Conservation (phyloP, 1,140 invertebrate genomes). For the Brachionus asplanchnoidis region DNA sequence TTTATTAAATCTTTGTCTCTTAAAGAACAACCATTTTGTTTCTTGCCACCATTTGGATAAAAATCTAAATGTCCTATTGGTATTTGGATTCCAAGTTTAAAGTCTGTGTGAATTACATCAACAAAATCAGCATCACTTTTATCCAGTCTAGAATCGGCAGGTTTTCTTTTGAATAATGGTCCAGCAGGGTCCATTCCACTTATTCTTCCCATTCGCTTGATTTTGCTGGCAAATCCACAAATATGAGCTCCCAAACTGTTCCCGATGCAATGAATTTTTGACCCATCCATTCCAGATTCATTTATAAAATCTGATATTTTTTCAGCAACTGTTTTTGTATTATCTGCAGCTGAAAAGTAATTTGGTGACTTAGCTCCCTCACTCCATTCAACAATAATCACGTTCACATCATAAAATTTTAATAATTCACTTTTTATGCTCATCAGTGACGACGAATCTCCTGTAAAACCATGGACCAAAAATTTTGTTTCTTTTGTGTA, state of each 20-base stretch:
- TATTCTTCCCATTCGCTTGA: conserved; percentile 70
- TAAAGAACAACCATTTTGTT: conserved; percentile 56
- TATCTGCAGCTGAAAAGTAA: conserved; percentile 68
- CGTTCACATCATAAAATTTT: conserved; percentile 41
- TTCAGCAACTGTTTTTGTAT: conserved; percentile 71
- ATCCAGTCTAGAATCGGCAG: conserved; percentile 75
- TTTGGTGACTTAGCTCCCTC: background rate
- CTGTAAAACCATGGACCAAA: background rate
- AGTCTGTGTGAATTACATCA: conserved; percentile 89
- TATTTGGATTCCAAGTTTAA: conserved; percentile 54
- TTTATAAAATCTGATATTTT: conserved; percentile 67
- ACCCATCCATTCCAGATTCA: conserved; percentile 39
- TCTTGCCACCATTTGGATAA: conserved; percentile 50
- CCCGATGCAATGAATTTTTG: conserved; percentile 70
- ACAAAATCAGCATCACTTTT: conserved; percentile 78
- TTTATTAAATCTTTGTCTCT: background rate
- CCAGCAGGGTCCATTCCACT: conserved; percentile 83
- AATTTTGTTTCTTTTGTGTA: background rate
- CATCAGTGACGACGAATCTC: conserved; percentile 42
- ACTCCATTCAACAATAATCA: conserved; percentile 28
- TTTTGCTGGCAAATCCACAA: conserved; percentile 78
- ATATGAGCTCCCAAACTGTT: conserved; percentile 82
- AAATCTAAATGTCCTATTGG: conserved; percentile 62
- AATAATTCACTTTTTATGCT: conserved; percentile 47
- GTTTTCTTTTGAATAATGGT: conserved; percentile 77